Conservation (phyloP, 1,140 invertebrate species). For the Hylyphantes graminicola region DNA sequence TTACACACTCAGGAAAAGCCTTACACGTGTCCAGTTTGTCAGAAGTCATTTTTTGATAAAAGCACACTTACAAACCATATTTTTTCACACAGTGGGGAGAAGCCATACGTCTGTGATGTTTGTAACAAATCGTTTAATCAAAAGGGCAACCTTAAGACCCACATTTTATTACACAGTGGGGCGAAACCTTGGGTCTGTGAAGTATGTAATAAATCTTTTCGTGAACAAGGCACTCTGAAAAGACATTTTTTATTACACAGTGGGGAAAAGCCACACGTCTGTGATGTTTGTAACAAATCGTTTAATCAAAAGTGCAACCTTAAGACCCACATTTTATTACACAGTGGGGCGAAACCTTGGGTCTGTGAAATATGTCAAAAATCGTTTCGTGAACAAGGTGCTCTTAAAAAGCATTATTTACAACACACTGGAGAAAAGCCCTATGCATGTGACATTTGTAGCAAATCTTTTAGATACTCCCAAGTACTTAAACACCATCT, state of each 20-base stretch:
- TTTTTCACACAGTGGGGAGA: neutral
- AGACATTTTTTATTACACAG: constrained; percentile 16
- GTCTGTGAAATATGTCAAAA: neutral
- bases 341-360: neutral
- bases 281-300: neutral
- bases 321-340: neutral
- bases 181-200: no score
- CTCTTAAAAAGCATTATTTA: neutral
- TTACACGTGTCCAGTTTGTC: no score
- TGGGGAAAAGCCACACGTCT: constrained; percentile 9
- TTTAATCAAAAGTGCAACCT: neutral
- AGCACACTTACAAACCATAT: neutral
- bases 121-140: no score
- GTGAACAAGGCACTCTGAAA: neutral
- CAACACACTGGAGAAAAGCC: constrained; percentile 30
- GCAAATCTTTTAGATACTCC: neutral
- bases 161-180: no score
- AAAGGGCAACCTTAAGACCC: no score
- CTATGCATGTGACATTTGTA: constrained; percentile 13
- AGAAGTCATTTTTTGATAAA: no score
- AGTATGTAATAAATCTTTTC: neutral
- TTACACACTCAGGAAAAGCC: no score
- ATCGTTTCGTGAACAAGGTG: neutral
- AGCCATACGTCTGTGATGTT: neutral
- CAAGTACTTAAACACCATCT: neutral